Evolutionary conservation across 2,113 vertebrate species (phyloP).

Genomic region (Pseudois nayaur): DNA sequence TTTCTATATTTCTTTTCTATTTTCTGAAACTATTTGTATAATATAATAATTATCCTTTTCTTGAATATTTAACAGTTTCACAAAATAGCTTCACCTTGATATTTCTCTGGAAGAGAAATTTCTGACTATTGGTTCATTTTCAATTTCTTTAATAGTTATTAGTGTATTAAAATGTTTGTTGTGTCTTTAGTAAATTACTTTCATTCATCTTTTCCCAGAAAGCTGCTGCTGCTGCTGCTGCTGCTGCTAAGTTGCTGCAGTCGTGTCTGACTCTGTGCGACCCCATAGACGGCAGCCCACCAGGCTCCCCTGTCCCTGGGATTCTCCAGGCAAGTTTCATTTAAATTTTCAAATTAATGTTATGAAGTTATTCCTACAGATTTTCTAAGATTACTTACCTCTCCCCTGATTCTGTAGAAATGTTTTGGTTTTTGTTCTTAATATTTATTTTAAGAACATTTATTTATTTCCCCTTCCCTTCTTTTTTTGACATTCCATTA

Average conservation of each 20-base stretch:
- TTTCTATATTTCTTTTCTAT: background rate
- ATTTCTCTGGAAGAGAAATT: background rate
- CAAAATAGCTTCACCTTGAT: background rate
- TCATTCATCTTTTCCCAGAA: background rate
- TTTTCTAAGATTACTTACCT: background rate
- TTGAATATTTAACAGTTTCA: background rate
- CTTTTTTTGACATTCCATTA: background rate
- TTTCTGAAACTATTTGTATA: background rate
- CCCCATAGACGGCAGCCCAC: too few species aligned
- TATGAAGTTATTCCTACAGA: background rate
- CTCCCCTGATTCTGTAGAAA: background rate
- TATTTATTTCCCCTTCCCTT: background rate
- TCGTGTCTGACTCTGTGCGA: fast-evolving
- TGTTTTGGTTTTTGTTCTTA: background rate
- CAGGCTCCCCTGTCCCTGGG: too few species aligned
- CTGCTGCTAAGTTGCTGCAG: too few species aligned
- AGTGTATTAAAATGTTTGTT: background rate
- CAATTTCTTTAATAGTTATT: background rate
- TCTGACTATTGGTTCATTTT: background rate
- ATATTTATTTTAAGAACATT: too few species aligned
- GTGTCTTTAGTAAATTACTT: background rate
- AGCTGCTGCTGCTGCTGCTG: background rate
- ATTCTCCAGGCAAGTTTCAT: background rate
- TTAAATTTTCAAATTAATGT: background rate
- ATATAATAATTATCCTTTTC: background rate